Percentiles rank a stretch among this genome's conserved stretches.
Conservation (phyloP, 2,797 vertebrate genomes). For the Neoniphon sammara region DNA sequence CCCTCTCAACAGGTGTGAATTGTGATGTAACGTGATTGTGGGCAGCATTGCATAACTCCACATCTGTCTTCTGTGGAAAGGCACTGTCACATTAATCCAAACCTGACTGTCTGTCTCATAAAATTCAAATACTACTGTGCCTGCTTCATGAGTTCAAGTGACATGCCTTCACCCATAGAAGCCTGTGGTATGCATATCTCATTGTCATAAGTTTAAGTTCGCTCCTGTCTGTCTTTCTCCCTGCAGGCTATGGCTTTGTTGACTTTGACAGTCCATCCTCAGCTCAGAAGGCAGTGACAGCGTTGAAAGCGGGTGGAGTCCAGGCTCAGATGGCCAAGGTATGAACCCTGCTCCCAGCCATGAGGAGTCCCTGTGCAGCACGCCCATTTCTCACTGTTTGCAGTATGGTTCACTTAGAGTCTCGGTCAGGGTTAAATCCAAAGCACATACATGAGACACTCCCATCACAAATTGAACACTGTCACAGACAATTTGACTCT, state of each 20-base stretch:
- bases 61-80: conserved; percentile 47
- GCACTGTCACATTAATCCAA: conserved; percentile 3
- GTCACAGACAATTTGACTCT: neutral
- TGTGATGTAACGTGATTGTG: conserved; percentile 46
- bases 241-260: conserved; percentile 91
- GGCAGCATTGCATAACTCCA: conserved; percentile 49
- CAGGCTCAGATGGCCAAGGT: conserved; percentile 96
- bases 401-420: neutral
- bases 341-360: conserved; percentile 18
- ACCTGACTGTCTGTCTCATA: conserved; percentile 10
- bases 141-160: conserved; percentile 19
- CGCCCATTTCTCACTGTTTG: neutral
- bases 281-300: conserved; percentile 90
- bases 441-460: neutral
- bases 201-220: conserved; percentile 37
- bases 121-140: conserved; percentile 2
- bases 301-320: conserved; percentile 89
- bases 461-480: no score
- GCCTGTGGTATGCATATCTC: conserved; percentile 21
- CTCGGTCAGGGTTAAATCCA: neutral
- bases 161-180: conserved; percentile 5
- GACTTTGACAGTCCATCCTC: conserved; percentile 91
- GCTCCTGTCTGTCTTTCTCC: conserved; percentile 25
- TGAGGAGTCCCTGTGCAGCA: neutral
- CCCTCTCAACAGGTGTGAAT: conserved; percentile 34